Base-by-base conservation (phyloP, 1,140 invertebrate genomes). In the Oryctes rhinoceros region DNA sequence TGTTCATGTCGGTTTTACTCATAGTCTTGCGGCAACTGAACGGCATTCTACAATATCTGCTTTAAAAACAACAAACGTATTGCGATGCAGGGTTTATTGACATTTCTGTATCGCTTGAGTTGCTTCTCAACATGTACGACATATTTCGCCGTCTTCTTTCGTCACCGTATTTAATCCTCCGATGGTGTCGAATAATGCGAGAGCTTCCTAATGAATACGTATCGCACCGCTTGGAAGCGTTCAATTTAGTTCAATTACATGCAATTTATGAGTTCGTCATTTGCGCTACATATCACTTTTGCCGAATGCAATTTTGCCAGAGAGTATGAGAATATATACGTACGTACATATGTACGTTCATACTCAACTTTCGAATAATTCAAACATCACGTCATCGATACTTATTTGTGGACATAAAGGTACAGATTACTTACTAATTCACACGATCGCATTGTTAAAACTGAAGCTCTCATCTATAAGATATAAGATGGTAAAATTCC, bases 231-330 rank as follows among this genome's bases (percentile, higher is more conserved):
- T 62, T 62, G 53, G 53, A 62, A 62, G 53, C 53, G 13, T 62
- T 62, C 65, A 20, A 71, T 35, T 71, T 24, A 24, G 65, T 71
- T 71, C 65, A 71, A 24, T 71, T 71, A 37, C 65, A 35, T 37
- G 24, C 35, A 71, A 71, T 71, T 71, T 71, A 37, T 71, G 65
- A 71, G 65, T 37, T 71, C 65, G 35, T 71, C 65, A 24, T 24
- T 37, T 71, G 35, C 65, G 37, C 7, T 24, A 71, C 65, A 24
- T 71, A 71, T 37, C 20, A 15, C 35, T 71, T 35, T 11, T 71
- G 3, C 20, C 18, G 24, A 24, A 24, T 35, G 65, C 24, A 71
- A 71, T 71, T 71, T 24, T 35, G 24, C 20, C 9, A n/a, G n/a
- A n/a, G n/a, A n/a, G n/a, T 71, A 24, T 35, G 18, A 18, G 15